phyloP scores from a whole-genome alignment of 2,888 invertebrate genomes.

The Coelinius sp. region DNA sequence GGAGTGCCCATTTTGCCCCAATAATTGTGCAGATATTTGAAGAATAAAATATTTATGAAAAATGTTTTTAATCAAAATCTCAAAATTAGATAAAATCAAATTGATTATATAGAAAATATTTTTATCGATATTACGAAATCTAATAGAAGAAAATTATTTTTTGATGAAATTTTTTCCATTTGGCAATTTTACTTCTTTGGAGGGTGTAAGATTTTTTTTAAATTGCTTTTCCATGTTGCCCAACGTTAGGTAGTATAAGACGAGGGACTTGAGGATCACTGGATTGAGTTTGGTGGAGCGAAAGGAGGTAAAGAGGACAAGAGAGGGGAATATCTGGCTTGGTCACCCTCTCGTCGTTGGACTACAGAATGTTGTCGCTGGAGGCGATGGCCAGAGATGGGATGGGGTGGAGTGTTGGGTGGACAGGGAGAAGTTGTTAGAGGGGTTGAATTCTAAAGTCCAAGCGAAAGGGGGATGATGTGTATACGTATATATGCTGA shows the following conservation, averaged over 20 bases:
- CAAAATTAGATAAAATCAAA: no score
- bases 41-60: no score
- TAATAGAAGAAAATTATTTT: no score
- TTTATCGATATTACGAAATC: no score
- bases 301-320: slow-evolving; percentile 15
- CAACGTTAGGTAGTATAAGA: slow-evolving; percentile 13
- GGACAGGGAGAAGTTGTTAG: slow-evolving; percentile 55
- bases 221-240: background rate
- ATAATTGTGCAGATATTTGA: no score
- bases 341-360: slow-evolving; percentile 63
- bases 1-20: no score
- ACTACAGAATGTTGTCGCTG: slow-evolving; percentile 68
- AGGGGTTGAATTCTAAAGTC: slow-evolving; percentile 67
- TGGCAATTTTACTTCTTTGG: background rate
- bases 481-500: slow-evolving; percentile 22
- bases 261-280: slow-evolving; percentile 65
- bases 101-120: no score
- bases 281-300: slow-evolving; percentile 47
- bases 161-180: background rate
- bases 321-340: slow-evolving; percentile 54
- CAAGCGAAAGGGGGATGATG: slow-evolving; percentile 59
- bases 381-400: slow-evolving; percentile 63
- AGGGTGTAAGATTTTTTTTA: background rate
- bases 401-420: slow-evolving; percentile 50
- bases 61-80: no score